Base-by-base conservation (phyloP, 2,797 vertebrate species). In the Podargus strigoides region DNA sequence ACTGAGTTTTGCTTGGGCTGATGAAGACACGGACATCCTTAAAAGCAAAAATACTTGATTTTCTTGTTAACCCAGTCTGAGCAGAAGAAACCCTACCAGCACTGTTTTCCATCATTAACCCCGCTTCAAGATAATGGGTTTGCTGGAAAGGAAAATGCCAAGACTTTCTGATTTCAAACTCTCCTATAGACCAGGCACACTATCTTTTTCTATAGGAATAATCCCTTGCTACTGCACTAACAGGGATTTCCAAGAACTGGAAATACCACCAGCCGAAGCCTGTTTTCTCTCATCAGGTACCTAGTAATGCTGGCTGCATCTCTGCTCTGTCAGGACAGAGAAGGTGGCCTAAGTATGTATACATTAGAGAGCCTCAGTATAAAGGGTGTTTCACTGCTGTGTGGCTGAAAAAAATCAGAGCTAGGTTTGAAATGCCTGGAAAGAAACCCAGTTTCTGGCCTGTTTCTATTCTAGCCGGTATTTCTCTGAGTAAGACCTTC, bases 361-460 rank as follows among this genome's bases (percentile, higher is more conserved):
- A 8, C 28, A 3, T 26, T 20, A 19, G 7, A 58, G 32, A 44
- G 21, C 10, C 42, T 26, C 34, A 50, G 26, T 7, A 46, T 6
- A 44, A 64, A 72, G 14, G 7, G 6, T n/a, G 1, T 41, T 14
- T 52, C 0, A 0, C 50, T 86, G 42, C 28, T 55, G 9, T 36
- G 24, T 13, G 24, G 17, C 58, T 81, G 49, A 50, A 74, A 56
- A n/a, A 32, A 74, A 64, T 52, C 30, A 70, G 41, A 50, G 4
- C 11, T 32, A 8, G 27, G 14, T 41, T 76, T 77, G 59, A n/a
- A 39, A 50, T 1, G 4, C 22, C 7, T 23, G 19, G 34, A 63
- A 75, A 46, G 26, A 70, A 59, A 34, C 4, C 16, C 3, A 3
- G 3, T 60, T 75, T 92, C 53, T 37, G 46, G 17, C 32, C 62